phyloP scores from a whole-genome alignment of 2,797 vertebrate species.

The Allobates femoralis region DNA sequence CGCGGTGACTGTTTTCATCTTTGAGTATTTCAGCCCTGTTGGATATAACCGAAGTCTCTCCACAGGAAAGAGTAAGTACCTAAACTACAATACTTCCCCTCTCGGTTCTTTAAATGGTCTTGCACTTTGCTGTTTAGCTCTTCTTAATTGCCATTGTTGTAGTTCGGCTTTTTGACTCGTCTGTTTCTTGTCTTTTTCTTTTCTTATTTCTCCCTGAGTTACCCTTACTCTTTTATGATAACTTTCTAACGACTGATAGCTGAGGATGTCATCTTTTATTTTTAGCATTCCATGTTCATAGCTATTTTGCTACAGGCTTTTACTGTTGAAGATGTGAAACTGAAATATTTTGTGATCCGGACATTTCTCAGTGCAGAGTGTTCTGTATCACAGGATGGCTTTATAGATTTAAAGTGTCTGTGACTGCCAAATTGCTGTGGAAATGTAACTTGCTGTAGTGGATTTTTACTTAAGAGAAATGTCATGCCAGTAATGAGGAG shows the following conservation, averaged over 20 bases:
- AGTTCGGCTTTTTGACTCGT: not conserved
- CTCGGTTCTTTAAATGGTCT: not conserved
- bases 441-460: not conserved
- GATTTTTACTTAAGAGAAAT: not conserved
- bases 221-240: conserved; percentile 5
- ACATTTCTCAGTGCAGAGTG: not conserved
- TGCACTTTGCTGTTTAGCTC: conserved; percentile 3
- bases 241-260: conserved; percentile 18
- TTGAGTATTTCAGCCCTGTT: conserved; percentile 96
- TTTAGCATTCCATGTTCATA: conserved; percentile 17
- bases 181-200: not conserved
- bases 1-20: conserved; percentile 95
- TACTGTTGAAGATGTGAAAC: not conserved
- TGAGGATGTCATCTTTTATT: conserved; percentile 33
- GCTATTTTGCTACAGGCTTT: not conserved
- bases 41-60: conserved; percentile 94
- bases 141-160: conserved; percentile 4
- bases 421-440: not conserved
- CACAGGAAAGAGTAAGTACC: conserved; percentile 88
- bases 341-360: conserved; percentile 8
- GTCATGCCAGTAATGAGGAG: no score
- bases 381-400: not conserved
- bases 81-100: not conserved
- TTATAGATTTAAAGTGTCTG: not conserved
- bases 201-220: not conserved